These are phyloP conservation scores for Phodopus roborovskii DNA, from an alignment of 2,113 vertebrate genomes.

Conservation along the genomic window DNA sequence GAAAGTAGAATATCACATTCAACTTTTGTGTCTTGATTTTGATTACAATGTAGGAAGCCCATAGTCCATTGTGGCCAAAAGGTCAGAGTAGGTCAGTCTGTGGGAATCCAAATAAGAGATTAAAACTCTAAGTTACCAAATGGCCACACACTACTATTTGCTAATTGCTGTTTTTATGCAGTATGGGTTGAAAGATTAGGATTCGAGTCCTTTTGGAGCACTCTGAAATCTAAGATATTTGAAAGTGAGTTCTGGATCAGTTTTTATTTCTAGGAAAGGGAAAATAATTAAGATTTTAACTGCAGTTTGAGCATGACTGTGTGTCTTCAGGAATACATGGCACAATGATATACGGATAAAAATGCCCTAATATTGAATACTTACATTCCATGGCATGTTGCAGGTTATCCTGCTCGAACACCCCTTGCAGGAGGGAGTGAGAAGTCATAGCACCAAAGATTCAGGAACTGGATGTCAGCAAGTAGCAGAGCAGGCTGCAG, in stretches of 20 bases:
- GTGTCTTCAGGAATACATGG: not conserved
- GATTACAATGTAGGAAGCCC: too few relatives aligned
- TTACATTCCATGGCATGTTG: not conserved
- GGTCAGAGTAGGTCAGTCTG: too few relatives aligned
- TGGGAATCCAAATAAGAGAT: too few relatives aligned
- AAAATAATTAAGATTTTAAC: not conserved
- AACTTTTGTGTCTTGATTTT: not conserved
- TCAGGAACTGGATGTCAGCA: too few relatives aligned
- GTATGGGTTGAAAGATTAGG: too few relatives aligned
- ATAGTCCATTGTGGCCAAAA: too few relatives aligned
- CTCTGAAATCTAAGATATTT: not conserved
- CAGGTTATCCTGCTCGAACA: too few relatives aligned
- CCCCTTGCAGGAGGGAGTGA: too few relatives aligned
- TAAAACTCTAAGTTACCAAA: not conserved
- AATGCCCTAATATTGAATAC: not conserved
- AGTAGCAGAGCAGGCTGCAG: too few relatives aligned
- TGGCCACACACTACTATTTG: not conserved
- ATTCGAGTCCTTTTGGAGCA: too few relatives aligned
- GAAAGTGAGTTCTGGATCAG: not conserved
- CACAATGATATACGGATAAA: not conserved
- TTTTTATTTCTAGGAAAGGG: not conserved
- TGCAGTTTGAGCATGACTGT: not conserved
- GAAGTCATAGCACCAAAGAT: too few relatives aligned
- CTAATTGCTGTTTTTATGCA: not conserved
- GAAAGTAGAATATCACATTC: not conserved